Base-by-base conservation (phyloP, 2,113 vertebrate species). In the Copsychus sechellarum region DNA sequence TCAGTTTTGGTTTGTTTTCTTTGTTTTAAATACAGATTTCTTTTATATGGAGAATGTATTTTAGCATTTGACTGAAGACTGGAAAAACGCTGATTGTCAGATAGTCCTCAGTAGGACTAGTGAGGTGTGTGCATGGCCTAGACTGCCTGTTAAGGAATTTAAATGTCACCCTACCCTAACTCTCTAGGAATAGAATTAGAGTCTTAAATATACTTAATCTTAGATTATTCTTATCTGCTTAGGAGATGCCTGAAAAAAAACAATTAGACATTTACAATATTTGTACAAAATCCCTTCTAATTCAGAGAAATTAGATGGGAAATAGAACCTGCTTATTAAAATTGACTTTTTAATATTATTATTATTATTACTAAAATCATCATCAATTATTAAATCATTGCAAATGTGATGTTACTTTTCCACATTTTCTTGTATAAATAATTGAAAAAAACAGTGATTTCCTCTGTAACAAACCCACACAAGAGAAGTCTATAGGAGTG, bases 1-100 rank as follows among this genome's bases (percentile, higher is more conserved):
- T 71, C 0, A 0, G 6, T 14, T 80, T 42, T 66, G 3, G 11
- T 62, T 60, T 38, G 2, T 25, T 64, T 56, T 40, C 3, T 74
- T 90, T 69, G 4, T 54, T 69, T 80, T 28, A 78, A 53, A 61
- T 53, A 31, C 7, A 9, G 8, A 36, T 74, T 77, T 71, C 0
- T 72, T 19, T 81, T 86, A n/a, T 19, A 17, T 20, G 23, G 29
- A 38, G 12, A 70, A 4, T 33, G 2, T 51, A 15, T 80, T 85
- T 61, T 70, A 65, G 4, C 8, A 25, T 56, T 77, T 64, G 23
- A 71, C 24, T 36, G 56, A 81, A 78, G 33, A 47, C 20, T 71
- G 12, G 4, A 64, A 56, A 40, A 93, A 70, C 8, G 11, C 5
- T 51, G 26, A 64, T 60, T 82, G 31, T 76, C 48, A 56, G 34